phyloP scores from a whole-genome alignment of 2,797 vertebrate species.

The Oreochromis grahami region DNA sequence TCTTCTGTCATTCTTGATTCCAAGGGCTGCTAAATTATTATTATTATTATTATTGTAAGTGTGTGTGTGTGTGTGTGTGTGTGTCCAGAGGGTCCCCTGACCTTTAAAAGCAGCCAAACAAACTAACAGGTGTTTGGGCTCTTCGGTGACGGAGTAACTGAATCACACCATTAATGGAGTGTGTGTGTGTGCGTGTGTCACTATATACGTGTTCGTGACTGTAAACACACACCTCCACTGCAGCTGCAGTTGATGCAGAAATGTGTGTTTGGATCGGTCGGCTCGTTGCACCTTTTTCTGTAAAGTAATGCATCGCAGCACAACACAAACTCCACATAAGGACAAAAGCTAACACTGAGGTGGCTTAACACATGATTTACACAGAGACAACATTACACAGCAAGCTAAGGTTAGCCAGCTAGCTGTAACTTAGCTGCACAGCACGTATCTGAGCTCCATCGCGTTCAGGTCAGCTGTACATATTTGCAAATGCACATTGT shows the following conservation, averaged over 20 bases:
- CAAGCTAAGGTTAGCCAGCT: neutral
- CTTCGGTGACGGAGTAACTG: conserved; percentile 20
- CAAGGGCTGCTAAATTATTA: no score
- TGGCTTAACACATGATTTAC: neutral
- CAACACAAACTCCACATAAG: neutral
- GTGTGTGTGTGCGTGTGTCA: neutral
- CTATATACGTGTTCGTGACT: neutral
- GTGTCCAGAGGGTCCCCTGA: conserved; percentile 35
- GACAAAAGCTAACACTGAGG: neutral
- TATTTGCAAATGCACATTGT: accelerated
- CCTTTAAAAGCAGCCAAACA: conserved; percentile 41
- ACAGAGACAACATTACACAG: neutral
- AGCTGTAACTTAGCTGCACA: neutral
- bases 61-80: no score
- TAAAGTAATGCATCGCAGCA: neutral
- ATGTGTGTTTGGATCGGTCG: neutral
- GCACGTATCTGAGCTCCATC: neutral
- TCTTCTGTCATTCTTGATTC: no score
- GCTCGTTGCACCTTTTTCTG: neutral
- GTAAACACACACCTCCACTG: neutral
- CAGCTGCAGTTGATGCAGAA: neutral
- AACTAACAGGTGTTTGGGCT: conserved; percentile 57
- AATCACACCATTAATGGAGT: neutral
- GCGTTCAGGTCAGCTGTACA: accelerated
- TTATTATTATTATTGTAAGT: neutral